phyloP scores from a whole-genome alignment of 2,888 invertebrate genomes.

The Mechanitis mazaeus region DNA sequence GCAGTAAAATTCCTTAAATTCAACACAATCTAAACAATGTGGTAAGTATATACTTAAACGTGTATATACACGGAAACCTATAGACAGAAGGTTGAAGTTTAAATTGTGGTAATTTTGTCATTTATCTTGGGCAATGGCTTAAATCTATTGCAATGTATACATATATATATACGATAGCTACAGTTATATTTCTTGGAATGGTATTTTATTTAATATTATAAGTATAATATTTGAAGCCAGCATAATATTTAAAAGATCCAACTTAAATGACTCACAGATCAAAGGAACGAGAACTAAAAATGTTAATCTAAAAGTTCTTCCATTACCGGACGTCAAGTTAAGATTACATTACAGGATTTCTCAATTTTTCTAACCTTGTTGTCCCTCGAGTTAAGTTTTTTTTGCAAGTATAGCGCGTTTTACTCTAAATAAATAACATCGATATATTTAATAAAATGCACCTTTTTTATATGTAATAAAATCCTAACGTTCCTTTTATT shows the following conservation, averaged over 20 bases:
- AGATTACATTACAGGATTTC: conserved; percentile 13
- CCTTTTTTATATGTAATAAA: too few relatives aligned
- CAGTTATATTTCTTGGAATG: not conserved
- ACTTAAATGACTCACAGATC: conserved; percentile 21
- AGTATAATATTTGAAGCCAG: not conserved
- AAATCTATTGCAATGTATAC: conserved; percentile 12
- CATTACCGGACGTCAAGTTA: conserved; percentile 18
- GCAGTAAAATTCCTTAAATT: not conserved
- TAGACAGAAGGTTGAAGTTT: conserved; percentile 6
- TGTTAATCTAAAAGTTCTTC: conserved; percentile 23
- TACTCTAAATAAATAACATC: not conserved
- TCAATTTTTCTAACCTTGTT: conserved; percentile 7
- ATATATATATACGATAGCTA: not conserved
- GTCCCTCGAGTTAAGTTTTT: not conserved
- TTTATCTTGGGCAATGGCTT: conserved; percentile 15
- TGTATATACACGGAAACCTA: too few relatives aligned
- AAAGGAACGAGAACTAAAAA: conserved; percentile 14
- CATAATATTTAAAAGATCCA: not conserved
- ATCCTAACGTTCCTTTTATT: too few relatives aligned
- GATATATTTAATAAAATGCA: too few relatives aligned
- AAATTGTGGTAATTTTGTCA: conserved; percentile 11
- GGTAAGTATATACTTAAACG: not conserved
- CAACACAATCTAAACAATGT: not conserved
- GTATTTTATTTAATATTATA: not conserved
- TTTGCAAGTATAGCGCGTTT: not conserved